These are phyloP conservation scores for Symphodus melops DNA, from an alignment of 2,113 vertebrate genomes.

Conservation along the genomic window DNA sequence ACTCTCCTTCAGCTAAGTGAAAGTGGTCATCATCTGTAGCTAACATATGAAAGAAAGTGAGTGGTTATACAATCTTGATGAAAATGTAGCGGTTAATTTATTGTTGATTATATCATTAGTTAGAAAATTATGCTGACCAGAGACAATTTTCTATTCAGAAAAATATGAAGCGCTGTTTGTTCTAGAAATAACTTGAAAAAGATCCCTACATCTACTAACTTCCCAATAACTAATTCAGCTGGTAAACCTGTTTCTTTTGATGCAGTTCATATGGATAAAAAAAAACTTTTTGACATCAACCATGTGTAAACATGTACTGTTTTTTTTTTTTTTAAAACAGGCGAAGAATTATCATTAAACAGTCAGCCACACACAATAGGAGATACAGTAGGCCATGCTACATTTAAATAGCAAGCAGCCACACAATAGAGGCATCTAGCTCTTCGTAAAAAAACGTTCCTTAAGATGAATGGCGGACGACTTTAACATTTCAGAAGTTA, in stretches of 20 bases:
- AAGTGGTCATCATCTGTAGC: constrained; percentile 30
- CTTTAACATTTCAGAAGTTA: background rate
- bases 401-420: background rate
- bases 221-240: background rate
- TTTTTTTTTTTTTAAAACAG: constrained; percentile 1
- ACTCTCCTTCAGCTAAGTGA: constrained; percentile 26
- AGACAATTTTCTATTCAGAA: background rate
- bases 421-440: background rate
- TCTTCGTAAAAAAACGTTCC: background rate
- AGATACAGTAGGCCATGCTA: constrained; percentile 15
- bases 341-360: constrained; percentile 18
- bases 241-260: background rate
- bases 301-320: constrained; percentile 9
- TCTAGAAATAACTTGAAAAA: constrained; percentile 9
- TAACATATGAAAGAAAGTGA: background rate
- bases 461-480: too few species aligned
- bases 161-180: background rate
- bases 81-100: constrained; percentile 14
- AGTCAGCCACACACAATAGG: constrained; percentile 30
- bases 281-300: too few species aligned
- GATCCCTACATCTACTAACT: background rate
- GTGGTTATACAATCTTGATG: constrained; percentile 15
- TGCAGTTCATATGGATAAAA: background rate
- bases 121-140: background rate
- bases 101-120: constrained; percentile 10